Evolutionary conservation across 1,140 invertebrate genomes (phyloP).

Genomic region (Bacillus rossius): DNA sequence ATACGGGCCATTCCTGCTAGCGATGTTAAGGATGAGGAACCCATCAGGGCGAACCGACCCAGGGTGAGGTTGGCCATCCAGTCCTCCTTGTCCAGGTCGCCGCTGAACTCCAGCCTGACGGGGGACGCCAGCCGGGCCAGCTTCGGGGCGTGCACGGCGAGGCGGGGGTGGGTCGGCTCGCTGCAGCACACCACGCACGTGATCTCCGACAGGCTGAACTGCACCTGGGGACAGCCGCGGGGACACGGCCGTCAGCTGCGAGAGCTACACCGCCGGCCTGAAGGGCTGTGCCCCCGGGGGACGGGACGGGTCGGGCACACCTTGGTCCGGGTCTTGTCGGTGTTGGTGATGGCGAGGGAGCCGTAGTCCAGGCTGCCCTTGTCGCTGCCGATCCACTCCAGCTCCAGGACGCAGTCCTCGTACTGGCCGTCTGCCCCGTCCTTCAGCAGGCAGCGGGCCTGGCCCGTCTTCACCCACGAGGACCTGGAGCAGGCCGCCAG

Average conservation of each 20-base stretch:
- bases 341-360: slow-evolving; percentile 61
- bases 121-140: slow-evolving; percentile 43
- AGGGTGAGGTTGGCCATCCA: slow-evolving; percentile 74
- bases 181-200: slow-evolving; percentile 66
- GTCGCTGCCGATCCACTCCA: slow-evolving; percentile 67
- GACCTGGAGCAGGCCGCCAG: too few relatives aligned
- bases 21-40: too few relatives aligned
- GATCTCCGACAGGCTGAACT: slow-evolving; percentile 61
- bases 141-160: slow-evolving; percentile 63
- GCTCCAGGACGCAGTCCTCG: slow-evolving; percentile 70
- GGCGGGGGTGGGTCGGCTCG: slow-evolving; percentile 65
- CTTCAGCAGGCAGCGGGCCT: slow-evolving; percentile 61
- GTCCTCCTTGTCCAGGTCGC: slow-evolving; percentile 78
- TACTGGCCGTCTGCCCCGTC: slow-evolving; percentile 40
- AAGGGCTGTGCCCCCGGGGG: too few relatives aligned
- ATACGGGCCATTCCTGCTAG: too few relatives aligned
- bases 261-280: too few relatives aligned
- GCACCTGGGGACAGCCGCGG: slow-evolving; percentile 48
- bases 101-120: slow-evolving; percentile 65
- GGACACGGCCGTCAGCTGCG: too few relatives aligned
- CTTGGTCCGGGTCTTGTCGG: slow-evolving; percentile 44
- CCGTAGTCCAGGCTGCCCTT: slow-evolving; percentile 56
- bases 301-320: slow-evolving; percentile 41
- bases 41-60: slow-evolving; percentile 38
- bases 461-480: slow-evolving; percentile 75